Conservation (phyloP, 2,797 vertebrate species). For the Myotis myotis region DNA sequence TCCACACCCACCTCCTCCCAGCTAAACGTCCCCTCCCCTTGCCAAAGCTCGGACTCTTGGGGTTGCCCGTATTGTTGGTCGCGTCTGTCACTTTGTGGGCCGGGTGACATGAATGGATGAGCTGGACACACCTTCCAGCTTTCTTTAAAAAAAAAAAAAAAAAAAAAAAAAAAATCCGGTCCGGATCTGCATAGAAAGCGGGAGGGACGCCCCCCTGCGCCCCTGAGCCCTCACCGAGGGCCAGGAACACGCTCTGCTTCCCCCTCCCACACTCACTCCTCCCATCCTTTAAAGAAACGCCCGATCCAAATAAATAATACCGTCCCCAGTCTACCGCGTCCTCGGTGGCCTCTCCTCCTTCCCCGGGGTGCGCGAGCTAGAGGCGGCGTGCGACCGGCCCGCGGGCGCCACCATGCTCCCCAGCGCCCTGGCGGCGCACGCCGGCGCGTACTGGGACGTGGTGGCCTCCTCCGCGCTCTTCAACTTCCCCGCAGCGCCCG, state of each 20-base stretch:
- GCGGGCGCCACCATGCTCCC: constrained; percentile 61
- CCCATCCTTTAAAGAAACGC: constrained; percentile 13
- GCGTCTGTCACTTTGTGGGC: constrained; percentile 91
- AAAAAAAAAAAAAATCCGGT: not conserved
- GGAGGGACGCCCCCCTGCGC: constrained; percentile 79
- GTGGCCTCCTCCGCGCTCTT: constrained; percentile 86
- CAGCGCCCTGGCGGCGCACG: constrained; percentile 51
- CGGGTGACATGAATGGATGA: constrained; percentile 93
- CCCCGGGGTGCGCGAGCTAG: not conserved
- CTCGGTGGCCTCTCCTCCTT: not conserved
- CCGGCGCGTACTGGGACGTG: constrained; percentile 84
- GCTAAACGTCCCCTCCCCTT: constrained; percentile 52
- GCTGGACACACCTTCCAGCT: constrained; percentile 93
- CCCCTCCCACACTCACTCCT: constrained; percentile 75
- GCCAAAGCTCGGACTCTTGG: constrained; percentile 61
- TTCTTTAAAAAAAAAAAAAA: constrained; percentile 80
- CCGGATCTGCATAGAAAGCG: constrained; percentile 86
- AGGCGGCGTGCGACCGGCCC: not conserved
- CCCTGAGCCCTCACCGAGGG: constrained; percentile 70
- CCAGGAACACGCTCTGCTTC: constrained; percentile 57
- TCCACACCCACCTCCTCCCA: constrained; percentile 45
- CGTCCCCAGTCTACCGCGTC: not conserved
- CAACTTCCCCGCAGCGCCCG: constrained; percentile 82
- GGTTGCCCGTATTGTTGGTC: constrained; percentile 90
- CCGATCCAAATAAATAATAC: constrained; percentile 36